Evolutionary conservation across 2,113 vertebrate genomes (phyloP).

Genomic region (Psittacula cyanocephala): DNA sequence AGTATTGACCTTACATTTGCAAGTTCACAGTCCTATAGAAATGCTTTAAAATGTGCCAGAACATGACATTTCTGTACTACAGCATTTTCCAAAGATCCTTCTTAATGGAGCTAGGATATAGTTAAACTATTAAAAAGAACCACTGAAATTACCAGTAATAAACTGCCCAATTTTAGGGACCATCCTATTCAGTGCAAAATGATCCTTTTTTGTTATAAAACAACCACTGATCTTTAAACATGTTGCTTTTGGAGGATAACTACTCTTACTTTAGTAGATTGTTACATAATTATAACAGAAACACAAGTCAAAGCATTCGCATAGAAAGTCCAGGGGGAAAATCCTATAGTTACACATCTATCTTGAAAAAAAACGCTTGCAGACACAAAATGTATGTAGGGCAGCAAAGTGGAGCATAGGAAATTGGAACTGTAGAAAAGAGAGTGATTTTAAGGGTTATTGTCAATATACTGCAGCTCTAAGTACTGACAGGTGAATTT

Average conservation of each 20-base stretch:
- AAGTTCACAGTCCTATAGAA: conserved; percentile 40
- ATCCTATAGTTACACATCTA: not conserved
- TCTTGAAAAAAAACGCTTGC: rapidly evolving
- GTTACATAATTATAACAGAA: not conserved
- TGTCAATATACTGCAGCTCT: not conserved
- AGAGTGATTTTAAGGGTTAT: not conserved
- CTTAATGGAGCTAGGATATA: not conserved
- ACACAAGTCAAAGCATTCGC: not conserved
- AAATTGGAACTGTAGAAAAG: not conserved
- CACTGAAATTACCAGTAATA: not conserved
- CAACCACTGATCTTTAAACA: conserved; percentile 6
- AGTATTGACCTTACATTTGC: conserved; percentile 44
- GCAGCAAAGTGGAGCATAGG: conserved; percentile 13
- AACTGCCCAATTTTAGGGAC: not conserved
- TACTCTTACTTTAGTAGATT: not conserved
- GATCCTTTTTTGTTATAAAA: conserved; percentile 3
- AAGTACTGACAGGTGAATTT: not conserved
- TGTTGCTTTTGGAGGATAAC: not conserved
- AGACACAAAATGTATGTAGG: conserved; percentile 5
- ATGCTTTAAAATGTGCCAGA: not conserved
- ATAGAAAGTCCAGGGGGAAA: not conserved
- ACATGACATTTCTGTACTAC: not conserved
- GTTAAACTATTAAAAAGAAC: not conserved
- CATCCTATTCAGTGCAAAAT: not conserved
- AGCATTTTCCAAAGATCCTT: not conserved